A percentile compares a stretch with the other conserved stretches of the same genome.
phyloP scores from a whole-genome alignment of 2,797 vertebrate genomes.

The Notoglanidium macrostoma region DNA sequence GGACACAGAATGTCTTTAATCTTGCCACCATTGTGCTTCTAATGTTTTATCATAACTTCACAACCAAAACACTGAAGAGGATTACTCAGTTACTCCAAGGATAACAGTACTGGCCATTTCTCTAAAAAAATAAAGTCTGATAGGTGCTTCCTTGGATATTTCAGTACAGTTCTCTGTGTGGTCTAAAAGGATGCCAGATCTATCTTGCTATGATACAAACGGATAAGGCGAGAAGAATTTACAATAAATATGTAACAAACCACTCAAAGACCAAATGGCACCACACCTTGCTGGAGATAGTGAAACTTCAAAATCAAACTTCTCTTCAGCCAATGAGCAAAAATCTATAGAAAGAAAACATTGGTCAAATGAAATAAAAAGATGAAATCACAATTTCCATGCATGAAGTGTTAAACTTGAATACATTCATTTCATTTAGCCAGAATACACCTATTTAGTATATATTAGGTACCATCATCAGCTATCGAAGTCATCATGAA shows the following conservation, averaged over 20 bases:
- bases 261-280: neutral
- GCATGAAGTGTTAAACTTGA: neutral
- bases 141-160: neutral
- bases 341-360: constrained; percentile 54
- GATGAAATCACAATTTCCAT: neutral
- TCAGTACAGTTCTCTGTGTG: no score
- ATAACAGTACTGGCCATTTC: neutral
- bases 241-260: neutral
- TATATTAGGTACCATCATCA: constrained; percentile 47
- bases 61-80: neutral
- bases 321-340: constrained; percentile 72
- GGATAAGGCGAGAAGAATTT: no score
- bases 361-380: neutral
- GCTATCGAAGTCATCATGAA: constrained; percentile 51
- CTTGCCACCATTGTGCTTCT: neutral
- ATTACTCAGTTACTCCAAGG: neutral
- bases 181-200: neutral
- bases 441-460: neutral
- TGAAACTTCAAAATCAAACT: constrained; percentile 80
- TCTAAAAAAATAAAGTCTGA: neutral
- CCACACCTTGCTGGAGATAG: constrained; percentile 77
- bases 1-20: no score
- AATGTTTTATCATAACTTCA: neutral
- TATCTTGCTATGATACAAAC: neutral
- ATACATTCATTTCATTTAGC: neutral